phyloP scores from a whole-genome alignment of 2,888 invertebrate genomes.

The Heteropelma amictum region DNA sequence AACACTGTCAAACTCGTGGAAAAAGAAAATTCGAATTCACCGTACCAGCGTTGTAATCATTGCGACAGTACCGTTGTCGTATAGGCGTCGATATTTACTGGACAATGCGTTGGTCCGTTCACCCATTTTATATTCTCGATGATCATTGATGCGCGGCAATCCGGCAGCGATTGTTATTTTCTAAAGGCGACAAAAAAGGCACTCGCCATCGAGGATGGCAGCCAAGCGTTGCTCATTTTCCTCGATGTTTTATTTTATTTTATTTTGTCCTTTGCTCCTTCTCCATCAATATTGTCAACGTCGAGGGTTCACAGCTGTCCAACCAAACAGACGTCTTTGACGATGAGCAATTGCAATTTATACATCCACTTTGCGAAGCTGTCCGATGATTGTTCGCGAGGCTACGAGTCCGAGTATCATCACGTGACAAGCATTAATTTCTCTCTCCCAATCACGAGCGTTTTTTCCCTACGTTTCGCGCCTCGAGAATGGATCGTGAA shows the following conservation, averaged over 20 bases:
- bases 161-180: slow-evolving; percentile 69
- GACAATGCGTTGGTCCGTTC: slow-evolving; percentile 59
- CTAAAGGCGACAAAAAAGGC: slow-evolving; percentile 74
- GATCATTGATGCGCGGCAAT: slow-evolving; percentile 73
- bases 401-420: neutral
- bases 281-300: too few relatives aligned
- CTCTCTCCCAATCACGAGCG: neutral
- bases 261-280: too few relatives aligned
- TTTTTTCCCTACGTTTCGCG: neutral
- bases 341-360: neutral
- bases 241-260: slow-evolving; percentile 4
- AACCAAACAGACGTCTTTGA: neutral
- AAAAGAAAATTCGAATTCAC: slow-evolving; percentile 39
- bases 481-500: slow-evolving; percentile 18
- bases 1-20: neutral
- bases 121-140: slow-evolving; percentile 74
- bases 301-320: neutral
- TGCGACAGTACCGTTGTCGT: slow-evolving; percentile 63
- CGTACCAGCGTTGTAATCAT: slow-evolving; percentile 73
- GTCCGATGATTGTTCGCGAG: neutral
- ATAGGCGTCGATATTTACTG: slow-evolving; percentile 72
- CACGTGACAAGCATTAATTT: slow-evolving; percentile 27
- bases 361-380: neutral
- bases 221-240: slow-evolving; percentile 57
- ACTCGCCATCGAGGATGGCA: slow-evolving; percentile 57